A percentile compares a stretch with the other conserved stretches of the same genome.
These are phyloP conservation scores for Carassius gibelio DNA, from an alignment of 2,113 vertebrate species.

Conservation along the genomic window DNA sequence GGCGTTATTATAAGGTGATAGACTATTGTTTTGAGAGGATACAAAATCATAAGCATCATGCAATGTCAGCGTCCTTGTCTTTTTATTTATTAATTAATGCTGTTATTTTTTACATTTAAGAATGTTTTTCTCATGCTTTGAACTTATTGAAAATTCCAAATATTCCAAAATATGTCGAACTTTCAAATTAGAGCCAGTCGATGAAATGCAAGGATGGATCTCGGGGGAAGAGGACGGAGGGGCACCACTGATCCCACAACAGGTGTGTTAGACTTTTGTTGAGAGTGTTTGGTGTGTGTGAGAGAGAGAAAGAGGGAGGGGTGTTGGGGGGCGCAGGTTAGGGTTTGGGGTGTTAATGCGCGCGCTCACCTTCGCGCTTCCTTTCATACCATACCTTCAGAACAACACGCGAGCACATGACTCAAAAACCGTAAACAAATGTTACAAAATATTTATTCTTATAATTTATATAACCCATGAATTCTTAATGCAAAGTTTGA, in stretches of 20 bases:
- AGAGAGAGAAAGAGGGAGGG: conserved; percentile 35
- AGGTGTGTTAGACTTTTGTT: conserved; percentile 70
- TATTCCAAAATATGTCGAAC: background rate
- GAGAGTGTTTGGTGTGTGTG: conserved; percentile 47
- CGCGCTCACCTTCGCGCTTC: conserved; percentile 23
- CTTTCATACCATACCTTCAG: conserved; percentile 63
- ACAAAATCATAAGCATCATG: background rate
- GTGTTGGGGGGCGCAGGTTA: conserved; percentile 45
- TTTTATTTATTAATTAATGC: background rate
- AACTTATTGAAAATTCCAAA: background rate
- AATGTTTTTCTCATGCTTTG: background rate
- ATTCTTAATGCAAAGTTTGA: background rate
- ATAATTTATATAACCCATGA: background rate
- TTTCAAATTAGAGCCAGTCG: conserved; percentile 24
- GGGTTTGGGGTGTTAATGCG: conserved; percentile 44
- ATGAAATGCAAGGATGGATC: conserved; percentile 25
- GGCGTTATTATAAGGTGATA: background rate
- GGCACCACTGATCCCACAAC: conserved; percentile 68
- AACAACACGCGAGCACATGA: conserved; percentile 40
- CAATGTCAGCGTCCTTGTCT: conserved; percentile 57
- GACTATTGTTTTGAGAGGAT: background rate
- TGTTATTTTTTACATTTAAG: background rate
- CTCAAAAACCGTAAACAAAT: background rate
- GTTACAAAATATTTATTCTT: background rate
- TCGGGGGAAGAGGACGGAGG: conserved; percentile 48